Evolutionary conservation across 2,797 vertebrate genomes (phyloP), one percentile per base, ranked within the genome.

Genomic region (Clarias fuscus): DNA sequence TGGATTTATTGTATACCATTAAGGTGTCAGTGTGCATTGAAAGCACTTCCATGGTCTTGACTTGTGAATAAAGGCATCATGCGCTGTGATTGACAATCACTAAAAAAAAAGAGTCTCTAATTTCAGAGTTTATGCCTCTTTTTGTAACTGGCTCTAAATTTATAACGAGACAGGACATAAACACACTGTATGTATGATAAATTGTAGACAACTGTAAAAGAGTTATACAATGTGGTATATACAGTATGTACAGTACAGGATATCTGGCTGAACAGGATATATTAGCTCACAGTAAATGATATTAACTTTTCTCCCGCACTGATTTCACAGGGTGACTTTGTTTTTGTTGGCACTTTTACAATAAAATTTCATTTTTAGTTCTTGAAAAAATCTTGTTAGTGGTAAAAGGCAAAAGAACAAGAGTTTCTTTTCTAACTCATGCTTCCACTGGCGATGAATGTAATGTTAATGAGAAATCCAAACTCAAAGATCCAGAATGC

Each of bases 281-380:
- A 88, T 89, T 83, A 88, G 56, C 80, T 33, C 84, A 17, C 73
- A 86, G 77, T 67, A 82, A 89, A 84, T 68, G 33, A 70, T 58
- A 62, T 61, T 81, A 71, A 65, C 62, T 65, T 65, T 3, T 48
- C 48, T 48, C 11, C 13, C 24, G 17, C 65, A 30, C 27, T 68
- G 65, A 68, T 68, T 15, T 68, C 27, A 68, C 15, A 33, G 67
- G 13, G 13, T 27, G 30, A 70, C 67, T 70, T 68, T 0, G 30
- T 68, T 70, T 33, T 33, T 37, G 30, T 30, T 37, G 33, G 30
- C 17, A 33, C 17, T 33, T 15, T 37, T 33, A 68, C 5, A 33
- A 33, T 70, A 7, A 70, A 7, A 6, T 33, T 8, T 7, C 7
- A 70, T 33, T 48, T 48, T 48, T 17, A 10, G 68, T 18, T 20